A percentile compares a stretch with the other conserved stretches of the same genome.
phyloP scores from a whole-genome alignment of 2,113 vertebrate species.

The Motacilla alba region DNA sequence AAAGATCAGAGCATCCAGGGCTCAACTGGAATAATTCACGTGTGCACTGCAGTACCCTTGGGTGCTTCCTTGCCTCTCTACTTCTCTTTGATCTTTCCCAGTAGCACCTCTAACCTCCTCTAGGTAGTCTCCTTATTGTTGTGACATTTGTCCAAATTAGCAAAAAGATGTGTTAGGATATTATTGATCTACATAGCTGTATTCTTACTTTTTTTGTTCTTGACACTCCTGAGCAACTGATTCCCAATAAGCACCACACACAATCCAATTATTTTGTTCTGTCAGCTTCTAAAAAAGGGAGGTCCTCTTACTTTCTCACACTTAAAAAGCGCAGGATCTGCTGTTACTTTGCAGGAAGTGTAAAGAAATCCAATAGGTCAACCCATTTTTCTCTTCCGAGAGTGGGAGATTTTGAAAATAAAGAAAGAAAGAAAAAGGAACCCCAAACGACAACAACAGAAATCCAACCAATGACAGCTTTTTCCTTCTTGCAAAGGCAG shows the following conservation, averaged over 20 bases:
- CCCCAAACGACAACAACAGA: not conserved
- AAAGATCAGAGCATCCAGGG: not conserved
- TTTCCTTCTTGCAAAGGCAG: not conserved
- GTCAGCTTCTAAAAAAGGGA: not conserved
- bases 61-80: not conserved
- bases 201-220: not conserved
- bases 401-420: not conserved
- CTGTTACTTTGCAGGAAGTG: not conserved
- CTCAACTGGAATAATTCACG: not conserved
- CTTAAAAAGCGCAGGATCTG: not conserved
- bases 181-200: not conserved
- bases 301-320: not conserved
- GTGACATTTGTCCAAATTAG: not conserved
- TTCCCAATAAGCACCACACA: not conserved
- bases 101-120: not conserved
- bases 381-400: not conserved
- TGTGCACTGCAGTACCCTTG: rapidly evolving
- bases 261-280: not conserved
- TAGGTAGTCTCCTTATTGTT: not conserved
- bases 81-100: not conserved
- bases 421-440: not conserved
- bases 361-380: not conserved
- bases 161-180: not conserved
- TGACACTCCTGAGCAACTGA: not conserved
- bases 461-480: not conserved